These are phyloP conservation scores for Coptotermes formosanus DNA, from an alignment of 1,140 invertebrate genomes.

Conservation along the genomic window DNA sequence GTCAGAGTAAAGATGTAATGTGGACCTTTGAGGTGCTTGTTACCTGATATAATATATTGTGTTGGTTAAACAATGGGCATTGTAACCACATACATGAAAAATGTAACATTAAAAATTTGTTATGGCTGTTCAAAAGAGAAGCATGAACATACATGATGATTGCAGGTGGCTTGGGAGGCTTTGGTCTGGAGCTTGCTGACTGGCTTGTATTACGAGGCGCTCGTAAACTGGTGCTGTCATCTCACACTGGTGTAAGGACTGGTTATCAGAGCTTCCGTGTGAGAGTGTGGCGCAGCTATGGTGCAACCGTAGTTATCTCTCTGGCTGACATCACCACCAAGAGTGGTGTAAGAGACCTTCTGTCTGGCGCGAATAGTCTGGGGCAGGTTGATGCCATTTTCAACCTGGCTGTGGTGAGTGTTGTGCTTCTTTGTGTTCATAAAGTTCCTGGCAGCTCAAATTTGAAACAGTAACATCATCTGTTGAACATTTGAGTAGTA, in stretches of 20 bases:
- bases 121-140: no score
- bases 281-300: constrained; percentile 62
- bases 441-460: no score
- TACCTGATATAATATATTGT: no score
- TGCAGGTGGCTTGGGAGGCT: constrained; percentile 80
- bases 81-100: no score
- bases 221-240: constrained; percentile 54
- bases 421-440: no score
- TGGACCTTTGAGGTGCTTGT: no score
- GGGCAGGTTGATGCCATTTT: constrained; percentile 77
- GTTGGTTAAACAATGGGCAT: no score
- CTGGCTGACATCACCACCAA: constrained; percentile 62
- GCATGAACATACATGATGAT: no score
- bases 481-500: no score
- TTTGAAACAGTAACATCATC: no score
- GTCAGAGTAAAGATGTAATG: no score
- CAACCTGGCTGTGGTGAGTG: constrained; percentile 70
- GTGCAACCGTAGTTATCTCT: constrained; percentile 61
- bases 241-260: constrained; percentile 54
- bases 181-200: constrained; percentile 86
- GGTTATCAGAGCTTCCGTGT: constrained; percentile 56
- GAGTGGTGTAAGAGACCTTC: constrained; percentile 59
- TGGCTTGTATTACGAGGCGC: constrained; percentile 76
- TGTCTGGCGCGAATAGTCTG: constrained; percentile 59
- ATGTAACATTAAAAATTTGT: no score